Evolutionary conservation across 1,140 invertebrate species (phyloP), one percentile per base, ranked within the genome.

Genomic region (Anthonomus grandis): DNA sequence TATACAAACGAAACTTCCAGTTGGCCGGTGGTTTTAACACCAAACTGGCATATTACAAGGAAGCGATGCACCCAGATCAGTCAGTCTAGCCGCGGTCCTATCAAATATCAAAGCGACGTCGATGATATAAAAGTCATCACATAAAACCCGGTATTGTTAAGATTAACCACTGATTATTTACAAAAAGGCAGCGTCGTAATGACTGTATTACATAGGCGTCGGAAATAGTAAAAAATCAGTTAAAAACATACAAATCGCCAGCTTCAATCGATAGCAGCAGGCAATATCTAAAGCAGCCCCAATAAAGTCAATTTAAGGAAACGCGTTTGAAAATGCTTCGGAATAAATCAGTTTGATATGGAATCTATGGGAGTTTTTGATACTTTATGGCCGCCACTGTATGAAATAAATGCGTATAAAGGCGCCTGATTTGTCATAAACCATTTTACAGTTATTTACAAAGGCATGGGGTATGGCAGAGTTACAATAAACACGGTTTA

Each of bases 391-490:
- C n/a, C n/a, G n/a, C n/a, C 36, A 38, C 19, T 13, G n/a, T n/a
- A n/a, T n/a, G n/a, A n/a, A n/a, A n/a, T n/a, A n/a, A n/a, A n/a
- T n/a, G n/a, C 50, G 56, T 48, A 60, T 58, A 65, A 67, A 67
- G 65, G 65, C 65, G 65, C 65, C 65, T 67, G 62, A 60, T 63
- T 50, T 51, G 59, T 53, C 59, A 67, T 67, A 67, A 67, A 67
- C 53, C 62, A 57, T 64, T 67, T 67, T 65, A 67, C 62, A 61
- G 64, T 64, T 65, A 67, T 67, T 67, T 65, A 65, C 60, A 62
- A 64, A 65, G 64, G 60, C 65, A 65, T 54, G 60, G 59, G 64
- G 62, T 62, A 67, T 64, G 62, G 64, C 64, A 61, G 58, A 65
- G 65, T 58, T 65, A 67, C 65, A 67, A 65, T 67, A 67, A 67